These are phyloP conservation scores for Clarias pachynema DNA, from an alignment of 2,797 vertebrate genomes.

Conservation along the genomic window DNA sequence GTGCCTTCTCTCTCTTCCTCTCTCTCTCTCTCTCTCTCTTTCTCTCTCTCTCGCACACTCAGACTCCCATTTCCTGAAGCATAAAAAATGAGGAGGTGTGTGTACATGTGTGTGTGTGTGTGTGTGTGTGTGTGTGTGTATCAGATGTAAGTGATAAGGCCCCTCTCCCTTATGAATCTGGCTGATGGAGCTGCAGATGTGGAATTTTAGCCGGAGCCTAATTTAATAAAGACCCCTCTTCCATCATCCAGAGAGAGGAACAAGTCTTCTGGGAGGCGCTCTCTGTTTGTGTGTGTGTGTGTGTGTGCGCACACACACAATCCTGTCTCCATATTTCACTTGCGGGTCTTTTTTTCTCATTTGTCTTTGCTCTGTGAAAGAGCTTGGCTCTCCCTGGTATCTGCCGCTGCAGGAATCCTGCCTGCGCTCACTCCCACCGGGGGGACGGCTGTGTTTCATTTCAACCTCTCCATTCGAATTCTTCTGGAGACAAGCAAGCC, in stretches of 20 bases:
- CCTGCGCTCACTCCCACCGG: conserved; percentile 54
- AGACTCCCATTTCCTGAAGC: conserved; percentile 11
- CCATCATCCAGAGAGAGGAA: conserved; percentile 37
- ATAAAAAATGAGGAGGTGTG: not conserved
- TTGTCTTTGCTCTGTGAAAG: conserved; percentile 55
- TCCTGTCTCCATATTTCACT: conserved; percentile 49
- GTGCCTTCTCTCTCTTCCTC: conserved; percentile 19
- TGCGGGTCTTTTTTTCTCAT: conserved; percentile 39
- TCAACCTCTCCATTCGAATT: conserved; percentile 69
- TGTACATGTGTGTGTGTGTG: not conserved
- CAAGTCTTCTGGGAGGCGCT: conserved; percentile 54
- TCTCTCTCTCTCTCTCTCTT: conserved; percentile 16
- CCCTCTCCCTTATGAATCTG: conserved; percentile 54
- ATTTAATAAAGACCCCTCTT: conserved; percentile 59
- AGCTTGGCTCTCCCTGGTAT: conserved; percentile 65
- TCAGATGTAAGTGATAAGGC: conserved; percentile 66
- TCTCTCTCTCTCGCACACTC: not conserved
- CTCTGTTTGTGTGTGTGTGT: conserved; percentile 39
- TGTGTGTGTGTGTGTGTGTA: conserved; percentile 14
- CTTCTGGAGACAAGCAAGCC: conserved; percentile 65
- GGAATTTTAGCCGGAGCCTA: conserved; percentile 57
- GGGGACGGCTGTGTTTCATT: conserved; percentile 60
- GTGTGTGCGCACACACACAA: not conserved
- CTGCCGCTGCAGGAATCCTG: conserved; percentile 63
- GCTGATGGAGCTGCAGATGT: conserved; percentile 63